Percentiles rank a stretch among this genome's conserved stretches.
Conservation (phyloP, 2,797 vertebrate species). For the Cossypha polioptera region DNA sequence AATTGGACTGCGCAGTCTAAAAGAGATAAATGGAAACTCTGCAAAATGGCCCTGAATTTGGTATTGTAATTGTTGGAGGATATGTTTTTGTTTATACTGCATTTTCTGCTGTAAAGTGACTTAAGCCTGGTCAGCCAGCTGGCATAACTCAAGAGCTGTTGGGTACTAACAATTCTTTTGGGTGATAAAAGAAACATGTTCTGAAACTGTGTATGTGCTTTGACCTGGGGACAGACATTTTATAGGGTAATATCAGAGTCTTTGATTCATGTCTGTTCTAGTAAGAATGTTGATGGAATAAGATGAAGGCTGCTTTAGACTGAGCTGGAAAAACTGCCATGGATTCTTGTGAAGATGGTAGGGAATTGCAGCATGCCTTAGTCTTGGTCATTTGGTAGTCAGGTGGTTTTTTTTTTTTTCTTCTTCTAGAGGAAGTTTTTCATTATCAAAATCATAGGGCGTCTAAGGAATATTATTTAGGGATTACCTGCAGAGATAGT, state of each 20-base stretch:
- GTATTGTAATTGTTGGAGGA: neutral
- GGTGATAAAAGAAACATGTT: neutral
- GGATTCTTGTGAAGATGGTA: neutral
- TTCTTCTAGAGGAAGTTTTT: neutral
- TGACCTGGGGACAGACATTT: constrained; percentile 14
- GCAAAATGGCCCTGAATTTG: neutral
- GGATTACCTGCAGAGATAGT: neutral
- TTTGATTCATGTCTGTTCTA: constrained; percentile 4
- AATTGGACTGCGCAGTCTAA: neutral
- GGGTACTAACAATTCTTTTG: neutral
- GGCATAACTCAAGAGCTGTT: constrained; percentile 6
- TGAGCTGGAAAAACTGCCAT: neutral
- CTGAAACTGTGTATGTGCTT: neutral
- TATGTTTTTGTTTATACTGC: neutral
- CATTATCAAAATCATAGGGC: neutral
- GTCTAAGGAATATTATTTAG: neutral
- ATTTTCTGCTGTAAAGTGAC: neutral
- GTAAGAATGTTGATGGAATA: constrained; percentile 11
- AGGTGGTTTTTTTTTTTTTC: neutral
- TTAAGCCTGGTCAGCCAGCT: neutral
- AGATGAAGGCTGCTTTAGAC: neutral
- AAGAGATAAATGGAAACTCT: neutral
- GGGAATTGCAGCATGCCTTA: neutral
- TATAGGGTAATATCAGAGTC: constrained; percentile 7
- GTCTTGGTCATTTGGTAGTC: neutral